Evolutionary conservation across 2,888 invertebrate genomes (phyloP), one percentile per base, ranked within the genome.

Genomic region (Stenotaenia linearis): DNA sequence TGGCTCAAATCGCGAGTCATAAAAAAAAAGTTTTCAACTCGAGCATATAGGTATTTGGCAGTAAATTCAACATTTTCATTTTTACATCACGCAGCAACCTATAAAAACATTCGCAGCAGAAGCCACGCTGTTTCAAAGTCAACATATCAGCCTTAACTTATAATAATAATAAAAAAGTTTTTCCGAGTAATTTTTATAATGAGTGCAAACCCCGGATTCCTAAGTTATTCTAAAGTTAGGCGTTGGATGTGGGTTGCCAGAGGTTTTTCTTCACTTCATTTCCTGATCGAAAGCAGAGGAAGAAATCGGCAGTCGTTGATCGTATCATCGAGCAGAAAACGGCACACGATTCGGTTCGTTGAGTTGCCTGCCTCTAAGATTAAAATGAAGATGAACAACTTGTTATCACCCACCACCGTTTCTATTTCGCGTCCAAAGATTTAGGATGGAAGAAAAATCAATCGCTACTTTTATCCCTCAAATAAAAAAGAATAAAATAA

Each of bases 221-320:
- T 3, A 61, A 45, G 45, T 45, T 12, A 15, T 15, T 18, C 6
- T 23, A 23, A 61, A 61, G 61, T 61, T 61, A 25, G 25, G 3
- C 7, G 23, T 10, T 21, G 23, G 12, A 61, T 25, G 61, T 61
- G 61, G 23, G 61, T n/a, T 61, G 61, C 61, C 61, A 61, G 23
- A 61, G 61, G 25, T 61, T 61, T 61, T 61, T 61, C 61, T 61
- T 25, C 61, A 61, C 61, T 61, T 61, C 61, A 61, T 61, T 61
- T 61, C 61, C 61, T 61, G 61, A 61, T 61, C 61, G 61, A 61
- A 61, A 61, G 61, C 61, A 61, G 61, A 61, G 61, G 61, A 61
- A 61, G 61, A 61, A 61, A 61, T 61, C 61, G 61, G 61, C 61
- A 23, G 61, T 61, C 61, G 61, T 61, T 61, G 61, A 61, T 61